Percentiles rank a stretch among this genome's conserved stretches.
Conservation (phyloP, 2,113 vertebrate genomes). For the Nicator chloris region DNA sequence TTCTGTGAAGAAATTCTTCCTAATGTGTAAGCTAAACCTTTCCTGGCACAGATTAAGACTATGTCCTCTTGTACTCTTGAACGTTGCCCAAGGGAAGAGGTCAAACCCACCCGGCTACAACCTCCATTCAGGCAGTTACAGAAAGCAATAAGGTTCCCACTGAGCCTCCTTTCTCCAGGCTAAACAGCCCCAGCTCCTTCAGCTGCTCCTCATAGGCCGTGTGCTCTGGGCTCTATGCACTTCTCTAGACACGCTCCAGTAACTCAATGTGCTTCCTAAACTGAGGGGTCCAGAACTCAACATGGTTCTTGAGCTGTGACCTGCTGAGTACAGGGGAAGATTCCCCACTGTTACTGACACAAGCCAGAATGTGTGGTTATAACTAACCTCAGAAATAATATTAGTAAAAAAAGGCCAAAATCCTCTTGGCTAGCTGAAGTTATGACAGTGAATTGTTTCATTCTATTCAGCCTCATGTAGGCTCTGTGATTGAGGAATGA, state of each 20-base stretch:
- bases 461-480: not conserved
- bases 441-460: not conserved
- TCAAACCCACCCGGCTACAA: not conserved
- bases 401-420: not conserved
- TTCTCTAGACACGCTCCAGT: not conserved
- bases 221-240: not conserved
- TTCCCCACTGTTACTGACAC: not conserved
- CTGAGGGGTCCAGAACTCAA: not conserved
- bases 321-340: fast-evolving
- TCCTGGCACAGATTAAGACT: not conserved
- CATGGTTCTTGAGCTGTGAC: no score
- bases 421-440: not conserved
- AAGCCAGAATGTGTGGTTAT: not conserved
- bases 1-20: not conserved
- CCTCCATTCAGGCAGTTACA: not conserved
- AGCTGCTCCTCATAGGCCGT: not conserved
- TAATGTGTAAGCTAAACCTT: not conserved
- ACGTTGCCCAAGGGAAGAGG: not conserved
- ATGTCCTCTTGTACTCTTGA: not conserved
- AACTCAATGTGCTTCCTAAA: not conserved
- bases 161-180: not conserved
- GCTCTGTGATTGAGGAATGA: not conserved
- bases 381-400: not conserved
- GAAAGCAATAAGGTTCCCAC: not conserved
- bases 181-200: not conserved